phyloP scores from a whole-genome alignment of 2,888 invertebrate species.

The Philonicus albiceps region DNA sequence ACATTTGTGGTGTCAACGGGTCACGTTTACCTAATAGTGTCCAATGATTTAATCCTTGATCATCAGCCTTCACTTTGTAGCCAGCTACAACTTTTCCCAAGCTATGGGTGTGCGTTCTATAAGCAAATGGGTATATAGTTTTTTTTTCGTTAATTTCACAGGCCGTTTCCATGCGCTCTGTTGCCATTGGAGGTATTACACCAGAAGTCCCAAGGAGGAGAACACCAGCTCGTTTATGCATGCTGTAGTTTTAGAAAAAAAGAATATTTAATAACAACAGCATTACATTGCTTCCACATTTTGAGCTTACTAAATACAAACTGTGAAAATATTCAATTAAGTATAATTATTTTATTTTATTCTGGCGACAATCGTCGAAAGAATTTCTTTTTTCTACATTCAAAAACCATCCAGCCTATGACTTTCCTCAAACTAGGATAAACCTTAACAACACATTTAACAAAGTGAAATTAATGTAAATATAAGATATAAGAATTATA shows the following conservation, averaged over 20 bases:
- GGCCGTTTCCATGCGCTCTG: slow-evolving; percentile 90
- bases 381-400: no score
- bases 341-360: no score
- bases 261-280: neutral
- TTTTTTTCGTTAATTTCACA: slow-evolving; percentile 83
- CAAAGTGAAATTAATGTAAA: no score
- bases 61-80: slow-evolving; percentile 73
- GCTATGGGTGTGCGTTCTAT: slow-evolving; percentile 92
- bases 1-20: slow-evolving; percentile 93
- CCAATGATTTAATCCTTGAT: slow-evolving; percentile 74
- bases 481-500: no score
- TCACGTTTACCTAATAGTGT: slow-evolving; percentile 83
- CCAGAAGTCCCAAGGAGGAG: slow-evolving; percentile 89
- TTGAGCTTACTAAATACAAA: no score
- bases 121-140: slow-evolving; percentile 92
- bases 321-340: no score
- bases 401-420: no score
- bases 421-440: no score
- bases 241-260: slow-evolving; percentile 65
- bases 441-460: no score
- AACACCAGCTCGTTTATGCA: slow-evolving; percentile 90
- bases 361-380: no score
- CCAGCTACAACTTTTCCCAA: slow-evolving; percentile 87
- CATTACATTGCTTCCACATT: no score
- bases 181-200: slow-evolving; percentile 71